Conservation (phyloP, 2,888 invertebrate species). For the Galeopsomyia nigrocyanea region DNA sequence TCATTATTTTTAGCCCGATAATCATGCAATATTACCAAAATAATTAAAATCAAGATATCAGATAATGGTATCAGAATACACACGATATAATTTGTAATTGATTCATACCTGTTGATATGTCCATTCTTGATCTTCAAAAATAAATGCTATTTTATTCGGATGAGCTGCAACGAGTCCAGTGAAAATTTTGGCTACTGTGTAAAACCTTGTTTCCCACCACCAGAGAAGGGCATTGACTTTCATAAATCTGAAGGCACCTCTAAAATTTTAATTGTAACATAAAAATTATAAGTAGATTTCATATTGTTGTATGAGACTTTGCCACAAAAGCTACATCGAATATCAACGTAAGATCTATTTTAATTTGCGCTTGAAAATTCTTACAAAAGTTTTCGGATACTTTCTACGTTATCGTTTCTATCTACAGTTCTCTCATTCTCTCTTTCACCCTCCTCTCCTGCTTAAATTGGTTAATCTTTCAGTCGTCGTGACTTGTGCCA, state of each 20-base stretch:
- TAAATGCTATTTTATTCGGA: slow-evolving; percentile 86
- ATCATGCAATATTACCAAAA: too few relatives aligned
- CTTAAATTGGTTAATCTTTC: slow-evolving; percentile 56
- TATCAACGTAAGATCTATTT: too few relatives aligned
- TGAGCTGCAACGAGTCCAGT: slow-evolving; percentile 79
- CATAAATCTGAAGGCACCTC: slow-evolving; percentile 62
- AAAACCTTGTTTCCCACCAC: slow-evolving; percentile 63
- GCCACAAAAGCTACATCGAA: too few relatives aligned
- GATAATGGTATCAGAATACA: too few relatives aligned
- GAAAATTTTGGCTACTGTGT: slow-evolving; percentile 84
- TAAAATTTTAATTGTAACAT: slow-evolving; percentile 52
- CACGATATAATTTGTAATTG: neutral
- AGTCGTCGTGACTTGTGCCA: slow-evolving; percentile 46
- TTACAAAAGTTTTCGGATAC: too few relatives aligned
- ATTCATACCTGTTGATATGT: slow-evolving; percentile 82
- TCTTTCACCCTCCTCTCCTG: neutral
- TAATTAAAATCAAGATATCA: too few relatives aligned
- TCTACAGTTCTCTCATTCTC: slow-evolving; percentile 43
- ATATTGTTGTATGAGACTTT: neutral
- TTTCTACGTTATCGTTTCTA: too few relatives aligned
- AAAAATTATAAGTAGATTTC: too few relatives aligned
- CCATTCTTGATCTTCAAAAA: slow-evolving; percentile 87
- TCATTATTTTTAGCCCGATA: too few relatives aligned
- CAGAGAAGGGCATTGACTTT: slow-evolving; percentile 60
- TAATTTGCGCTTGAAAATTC: too few relatives aligned